Percentiles rank a stretch among this genome's conserved stretches.
Evolutionary conservation across 2,888 invertebrate genomes (phyloP).

Genomic region (Parthenolecanium corni): DNA sequence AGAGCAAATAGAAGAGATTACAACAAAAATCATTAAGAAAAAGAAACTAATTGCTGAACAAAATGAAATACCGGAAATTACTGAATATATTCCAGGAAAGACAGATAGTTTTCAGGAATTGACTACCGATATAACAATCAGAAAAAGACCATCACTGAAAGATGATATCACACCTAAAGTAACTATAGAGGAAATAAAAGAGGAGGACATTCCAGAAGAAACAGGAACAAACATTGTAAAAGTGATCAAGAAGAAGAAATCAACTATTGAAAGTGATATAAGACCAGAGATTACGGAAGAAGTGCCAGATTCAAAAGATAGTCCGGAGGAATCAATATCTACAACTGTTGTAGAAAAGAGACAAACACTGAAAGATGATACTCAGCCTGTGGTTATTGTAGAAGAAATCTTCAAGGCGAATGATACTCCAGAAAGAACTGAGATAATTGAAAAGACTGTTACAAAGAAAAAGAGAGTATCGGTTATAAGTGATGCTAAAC

Average conservation of each 20-base stretch:
- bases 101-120: too few species aligned
- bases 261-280: conserved; percentile 19
- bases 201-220: conserved; percentile 16
- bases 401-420: conserved; percentile 40
- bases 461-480: too few species aligned
- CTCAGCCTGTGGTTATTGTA: conserved; percentile 37
- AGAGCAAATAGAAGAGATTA: too few species aligned
- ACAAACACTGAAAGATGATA: too few species aligned
- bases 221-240: conserved; percentile 1
- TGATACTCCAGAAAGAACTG: conserved; percentile 37
- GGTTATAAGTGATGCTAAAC: too few species aligned
- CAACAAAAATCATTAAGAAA: too few species aligned
- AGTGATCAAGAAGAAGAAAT: conserved; percentile 17
- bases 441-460: not conserved
- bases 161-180: conserved; percentile 22
- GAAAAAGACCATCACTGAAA: conserved; percentile 11
- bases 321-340: conserved; percentile 40
- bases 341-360: too few species aligned
- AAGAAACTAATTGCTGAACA: too few species aligned
- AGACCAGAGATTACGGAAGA: conserved; percentile 31
- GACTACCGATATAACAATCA: not conserved
- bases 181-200: conserved; percentile 12
- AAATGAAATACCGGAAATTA: too few species aligned
- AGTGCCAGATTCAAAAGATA: conserved; percentile 30
- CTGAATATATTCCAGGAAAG: too few species aligned